These are phyloP conservation scores for Scolopax rusticola DNA, from an alignment of 2,797 vertebrate species.

Conservation along the genomic window DNA sequence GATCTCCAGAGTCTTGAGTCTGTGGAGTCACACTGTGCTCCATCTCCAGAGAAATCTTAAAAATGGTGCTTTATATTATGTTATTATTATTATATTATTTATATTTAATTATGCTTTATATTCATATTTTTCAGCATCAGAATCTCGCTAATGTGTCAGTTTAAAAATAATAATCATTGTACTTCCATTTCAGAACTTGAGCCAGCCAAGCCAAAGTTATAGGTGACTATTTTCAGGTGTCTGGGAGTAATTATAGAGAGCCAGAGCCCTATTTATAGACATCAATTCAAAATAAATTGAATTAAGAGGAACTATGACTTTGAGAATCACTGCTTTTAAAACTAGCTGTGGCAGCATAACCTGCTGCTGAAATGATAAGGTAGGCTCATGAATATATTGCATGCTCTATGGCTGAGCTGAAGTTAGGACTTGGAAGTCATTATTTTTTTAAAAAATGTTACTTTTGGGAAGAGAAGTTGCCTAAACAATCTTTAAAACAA, in stretches of 20 bases:
- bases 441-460: neutral
- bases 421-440: neutral
- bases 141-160: neutral
- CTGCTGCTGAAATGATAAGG: neutral
- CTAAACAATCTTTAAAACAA: neutral
- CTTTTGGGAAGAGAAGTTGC: neutral
- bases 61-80: too few relatives aligned
- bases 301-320: neutral
- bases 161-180: neutral
- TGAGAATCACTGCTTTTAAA: neutral
- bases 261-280: neutral
- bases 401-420: neutral
- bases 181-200: neutral
- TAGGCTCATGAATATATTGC: neutral
- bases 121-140: neutral
- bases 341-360: neutral
- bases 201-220: neutral
- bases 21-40: neutral
- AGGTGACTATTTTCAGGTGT: neutral
- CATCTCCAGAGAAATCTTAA: neutral
- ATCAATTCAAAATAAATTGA: slow-evolving; percentile 2
- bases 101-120: neutral
- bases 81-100: too few relatives aligned
- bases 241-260: neutral
- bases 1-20: neutral